phyloP scores from a whole-genome alignment of 2,797 vertebrate species.

The Threskiornis aethiopicus region DNA sequence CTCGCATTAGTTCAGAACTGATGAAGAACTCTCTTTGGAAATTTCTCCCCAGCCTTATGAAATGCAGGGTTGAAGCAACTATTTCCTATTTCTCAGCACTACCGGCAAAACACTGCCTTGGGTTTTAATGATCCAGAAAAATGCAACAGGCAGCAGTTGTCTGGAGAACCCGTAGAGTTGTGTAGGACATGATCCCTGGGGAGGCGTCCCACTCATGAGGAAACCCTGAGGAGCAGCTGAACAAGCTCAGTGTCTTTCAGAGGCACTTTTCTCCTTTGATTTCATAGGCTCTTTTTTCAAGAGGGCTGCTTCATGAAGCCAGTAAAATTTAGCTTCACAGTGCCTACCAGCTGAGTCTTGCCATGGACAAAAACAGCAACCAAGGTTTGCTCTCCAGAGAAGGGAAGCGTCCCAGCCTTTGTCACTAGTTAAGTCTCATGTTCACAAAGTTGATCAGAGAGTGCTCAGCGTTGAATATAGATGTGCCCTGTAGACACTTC shows the following conservation, averaged over 20 bases:
- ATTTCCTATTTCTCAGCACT: neutral
- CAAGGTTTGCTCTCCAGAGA: neutral
- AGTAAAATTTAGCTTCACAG: neutral
- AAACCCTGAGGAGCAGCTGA: neutral
- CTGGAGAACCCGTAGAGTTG: neutral
- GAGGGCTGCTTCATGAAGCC: neutral
- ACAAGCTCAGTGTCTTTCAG: neutral
- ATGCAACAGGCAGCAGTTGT: neutral
- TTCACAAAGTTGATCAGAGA: neutral
- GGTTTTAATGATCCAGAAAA: slow-evolving; percentile 30
- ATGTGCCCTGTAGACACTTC: neutral
- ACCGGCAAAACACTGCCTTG: neutral
- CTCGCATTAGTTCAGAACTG: neutral
- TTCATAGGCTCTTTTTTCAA: neutral
- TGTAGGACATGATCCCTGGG: neutral
- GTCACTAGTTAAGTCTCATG: neutral
- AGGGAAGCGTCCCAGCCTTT: neutral
- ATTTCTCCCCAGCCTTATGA: neutral
- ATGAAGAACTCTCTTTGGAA: neutral
- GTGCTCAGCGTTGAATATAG: neutral
- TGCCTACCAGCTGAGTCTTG: neutral
- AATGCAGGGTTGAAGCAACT: neutral
- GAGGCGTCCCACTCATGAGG: neutral
- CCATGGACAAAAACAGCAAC: neutral
- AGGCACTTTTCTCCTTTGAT: neutral